These are phyloP conservation scores for Catamblyrhynchus diadema DNA, from an alignment of 2,797 vertebrate genomes.

Conservation along the genomic window DNA sequence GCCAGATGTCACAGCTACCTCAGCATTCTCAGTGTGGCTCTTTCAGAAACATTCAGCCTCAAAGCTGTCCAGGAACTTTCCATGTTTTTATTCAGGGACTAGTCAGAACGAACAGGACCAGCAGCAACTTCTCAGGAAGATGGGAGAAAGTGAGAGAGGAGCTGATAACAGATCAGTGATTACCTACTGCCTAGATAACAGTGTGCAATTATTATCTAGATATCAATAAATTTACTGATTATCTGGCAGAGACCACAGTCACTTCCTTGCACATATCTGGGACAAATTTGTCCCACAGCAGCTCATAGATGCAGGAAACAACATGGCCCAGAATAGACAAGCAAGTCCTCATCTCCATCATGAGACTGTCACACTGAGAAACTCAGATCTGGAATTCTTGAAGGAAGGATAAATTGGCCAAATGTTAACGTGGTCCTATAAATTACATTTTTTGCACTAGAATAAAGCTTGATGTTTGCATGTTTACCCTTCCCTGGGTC, in stretches of 20 bases:
- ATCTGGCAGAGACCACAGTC: background rate
- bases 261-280: background rate
- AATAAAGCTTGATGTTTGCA: background rate
- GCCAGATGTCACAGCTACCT: background rate
- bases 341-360: background rate
- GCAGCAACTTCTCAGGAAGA: background rate
- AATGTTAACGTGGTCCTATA: background rate
- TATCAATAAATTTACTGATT: background rate
- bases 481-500: background rate
- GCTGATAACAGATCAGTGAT: background rate
- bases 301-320: background rate
- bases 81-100: background rate
- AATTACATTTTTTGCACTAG: background rate
- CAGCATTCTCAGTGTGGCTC: background rate
- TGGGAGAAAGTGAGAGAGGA: background rate
- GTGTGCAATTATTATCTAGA: background rate
- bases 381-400: background rate
- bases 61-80: background rate
- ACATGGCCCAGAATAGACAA: background rate
- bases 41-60: background rate
- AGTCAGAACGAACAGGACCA: background rate
- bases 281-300: background rate
- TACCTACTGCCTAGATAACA: background rate
- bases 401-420: background rate
- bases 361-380: background rate